Conservation (phyloP, 2,113 vertebrate species). For the Ceyx margarethae region DNA sequence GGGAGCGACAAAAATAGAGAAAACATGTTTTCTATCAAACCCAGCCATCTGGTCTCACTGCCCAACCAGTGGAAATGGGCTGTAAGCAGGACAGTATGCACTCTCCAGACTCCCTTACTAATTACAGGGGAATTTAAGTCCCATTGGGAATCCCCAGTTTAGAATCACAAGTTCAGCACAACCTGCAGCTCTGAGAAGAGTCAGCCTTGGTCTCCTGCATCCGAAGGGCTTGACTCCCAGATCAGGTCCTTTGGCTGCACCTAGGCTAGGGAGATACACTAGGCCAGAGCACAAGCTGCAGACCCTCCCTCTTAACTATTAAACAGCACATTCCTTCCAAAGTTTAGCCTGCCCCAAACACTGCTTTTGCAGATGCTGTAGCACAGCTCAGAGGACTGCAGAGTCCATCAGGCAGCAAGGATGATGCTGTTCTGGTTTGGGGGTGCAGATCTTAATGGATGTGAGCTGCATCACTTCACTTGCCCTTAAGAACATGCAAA, state of each 20-base stretch:
- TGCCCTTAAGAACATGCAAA: neutral
- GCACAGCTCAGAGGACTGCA: neutral
- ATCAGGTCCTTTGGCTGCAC: neutral
- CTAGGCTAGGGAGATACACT: neutral
- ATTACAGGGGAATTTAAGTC: conserved; percentile 1
- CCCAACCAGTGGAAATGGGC: conserved; percentile 24
- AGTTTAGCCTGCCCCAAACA: neutral
- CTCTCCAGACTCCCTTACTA: neutral
- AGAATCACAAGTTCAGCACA: neutral
- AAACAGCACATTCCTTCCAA: neutral
- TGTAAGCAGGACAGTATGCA: neutral
- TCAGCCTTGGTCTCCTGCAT: neutral
- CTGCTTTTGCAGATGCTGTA: neutral
- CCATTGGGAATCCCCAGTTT: neutral
- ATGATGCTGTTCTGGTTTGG: neutral
- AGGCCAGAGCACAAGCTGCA: neutral
- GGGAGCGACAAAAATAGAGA: neutral
- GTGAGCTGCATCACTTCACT: neutral
- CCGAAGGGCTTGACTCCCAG: neutral
- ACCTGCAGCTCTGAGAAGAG: neutral
- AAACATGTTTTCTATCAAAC: conserved; percentile 39
- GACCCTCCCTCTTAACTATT: neutral
- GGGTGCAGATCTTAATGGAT: neutral
- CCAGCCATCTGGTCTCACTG: conserved; percentile 1
- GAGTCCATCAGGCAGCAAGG: neutral